Evolutionary conservation across 2,113 vertebrate genomes (phyloP), one percentile per base, ranked within the genome.

Genomic region (Otis tarda): DNA sequence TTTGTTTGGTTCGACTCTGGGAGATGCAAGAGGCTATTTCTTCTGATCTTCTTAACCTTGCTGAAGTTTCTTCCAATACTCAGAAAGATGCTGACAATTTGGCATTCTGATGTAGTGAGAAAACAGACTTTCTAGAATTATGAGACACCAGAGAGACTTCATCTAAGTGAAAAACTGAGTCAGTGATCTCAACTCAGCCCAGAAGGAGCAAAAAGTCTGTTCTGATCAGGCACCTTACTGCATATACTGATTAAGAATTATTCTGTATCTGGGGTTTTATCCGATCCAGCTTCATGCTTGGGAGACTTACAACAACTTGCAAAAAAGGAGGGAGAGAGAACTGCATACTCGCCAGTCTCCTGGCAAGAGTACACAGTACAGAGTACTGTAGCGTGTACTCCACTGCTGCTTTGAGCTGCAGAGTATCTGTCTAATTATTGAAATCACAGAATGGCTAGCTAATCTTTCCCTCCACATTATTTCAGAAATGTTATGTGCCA

Each of bases 131-230:
- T 70, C 61, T 74, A 68, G 25, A 89, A 39, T 67, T 83, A 50
- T 7, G 20, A 90, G 71, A 86, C 57, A 74, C 52, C 24, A 59
- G 43, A 83, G 45, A 57, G n/a, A 59, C 74, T 89, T 88, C 21
- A 68, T 55, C 12, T 35, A 50, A 85, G 28, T 80, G 80, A 57
- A 92, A 96, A 90, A 83, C 67, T 25, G 63, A 88, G 41, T 43
- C 28, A 73, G 63, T 68, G 28, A 79, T 37, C 67, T 87, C 43
- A 60, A 37, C 45, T 86, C 24, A 89, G 33, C 39, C 43, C 22
- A 73, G 52, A 56, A 83, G 69, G 39, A 92, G 23, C 3, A 3
- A 77, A 71, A 85, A 85, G 23, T 45, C 45, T 86, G 22, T 65
- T 85, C 41, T 61, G 56, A 77, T 79, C 41, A 69, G 33, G 30